Percentiles rank a stretch among this genome's conserved stretches.
phyloP scores from a whole-genome alignment of 1,140 invertebrate genomes.

The Antheraea mylitta region DNA sequence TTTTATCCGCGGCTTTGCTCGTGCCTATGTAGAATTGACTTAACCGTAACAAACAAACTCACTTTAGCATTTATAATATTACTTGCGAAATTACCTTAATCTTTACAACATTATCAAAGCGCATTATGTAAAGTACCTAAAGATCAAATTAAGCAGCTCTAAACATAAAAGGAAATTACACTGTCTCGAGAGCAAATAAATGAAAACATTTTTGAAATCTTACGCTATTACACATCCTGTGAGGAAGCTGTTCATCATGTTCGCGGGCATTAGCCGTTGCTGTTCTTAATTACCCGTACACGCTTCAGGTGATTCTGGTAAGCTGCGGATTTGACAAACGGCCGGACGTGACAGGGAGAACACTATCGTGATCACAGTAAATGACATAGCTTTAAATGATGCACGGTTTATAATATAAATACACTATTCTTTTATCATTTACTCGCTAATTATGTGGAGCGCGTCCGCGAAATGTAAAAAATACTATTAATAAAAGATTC shows the following conservation, averaged over 20 bases:
- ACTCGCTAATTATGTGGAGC: constrained; percentile 31
- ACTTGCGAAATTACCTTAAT: too few relatives aligned
- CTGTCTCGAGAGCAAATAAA: constrained; percentile 11
- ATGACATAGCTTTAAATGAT: not conserved
- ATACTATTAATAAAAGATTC: too few relatives aligned
- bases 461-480: too few relatives aligned
- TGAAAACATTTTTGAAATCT: constrained; percentile 36
- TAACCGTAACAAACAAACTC: too few relatives aligned
- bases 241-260: constrained; percentile 68
- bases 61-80: too few relatives aligned
- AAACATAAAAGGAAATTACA: constrained; percentile 11
- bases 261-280: constrained; percentile 48
- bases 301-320: constrained; percentile 50
- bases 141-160: too few relatives aligned
- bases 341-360: constrained; percentile 41
- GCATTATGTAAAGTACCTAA: too few relatives aligned
- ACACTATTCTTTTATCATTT: not conserved
- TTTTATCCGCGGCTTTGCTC: too few relatives aligned
- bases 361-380: constrained; percentile 38
- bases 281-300: constrained; percentile 62
- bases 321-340: constrained; percentile 58
- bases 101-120: too few relatives aligned
- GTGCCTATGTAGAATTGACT: too few relatives aligned
- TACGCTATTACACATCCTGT: constrained; percentile 12
- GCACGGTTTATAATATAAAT: not conserved